Percentiles rank a stretch among this genome's conserved stretches.
Evolutionary conservation across 2,797 vertebrate genomes (phyloP).

Genomic region (Mus caroli): DNA sequence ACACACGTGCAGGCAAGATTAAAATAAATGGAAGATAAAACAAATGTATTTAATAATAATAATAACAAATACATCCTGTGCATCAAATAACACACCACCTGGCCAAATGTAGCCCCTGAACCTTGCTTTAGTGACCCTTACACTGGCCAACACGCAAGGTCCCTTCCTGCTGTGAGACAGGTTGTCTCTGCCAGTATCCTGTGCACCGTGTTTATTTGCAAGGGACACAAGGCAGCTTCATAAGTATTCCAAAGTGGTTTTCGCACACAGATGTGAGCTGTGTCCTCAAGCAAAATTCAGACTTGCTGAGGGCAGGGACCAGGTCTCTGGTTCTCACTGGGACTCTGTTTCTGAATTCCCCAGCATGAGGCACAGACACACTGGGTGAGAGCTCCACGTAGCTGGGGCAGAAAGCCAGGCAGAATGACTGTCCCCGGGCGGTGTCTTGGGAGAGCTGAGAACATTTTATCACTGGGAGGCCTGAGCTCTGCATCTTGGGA

Average conservation of each 20-base stretch:
- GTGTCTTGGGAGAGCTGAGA: background rate
- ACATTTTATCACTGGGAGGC: background rate
- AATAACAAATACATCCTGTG: background rate
- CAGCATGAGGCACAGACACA: background rate
- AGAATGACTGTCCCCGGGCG: background rate
- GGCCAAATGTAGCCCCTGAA: background rate
- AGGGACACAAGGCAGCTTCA: background rate
- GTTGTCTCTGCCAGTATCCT: background rate
- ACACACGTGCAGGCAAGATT: background rate
- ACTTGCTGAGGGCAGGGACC: slow-evolving; percentile 54
- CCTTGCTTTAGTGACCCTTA: background rate
- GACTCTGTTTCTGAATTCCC: slow-evolving; percentile 49
- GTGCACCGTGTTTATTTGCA: slow-evolving; percentile 4
- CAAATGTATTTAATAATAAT: background rate
- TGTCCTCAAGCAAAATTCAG: slow-evolving; percentile 66
- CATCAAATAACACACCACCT: background rate
- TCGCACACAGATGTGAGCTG: slow-evolving; percentile 48
- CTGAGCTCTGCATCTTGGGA: background rate
- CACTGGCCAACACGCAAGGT: background rate
- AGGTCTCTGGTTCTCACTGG: background rate
- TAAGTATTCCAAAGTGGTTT: slow-evolving; percentile 67
- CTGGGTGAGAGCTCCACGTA: fast-evolving
- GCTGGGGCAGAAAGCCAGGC: background rate
- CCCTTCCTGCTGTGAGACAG: background rate
- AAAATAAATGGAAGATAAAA: background rate